phyloP scores from a whole-genome alignment of 1,140 invertebrate species.

The Chrysoperla carnea region DNA sequence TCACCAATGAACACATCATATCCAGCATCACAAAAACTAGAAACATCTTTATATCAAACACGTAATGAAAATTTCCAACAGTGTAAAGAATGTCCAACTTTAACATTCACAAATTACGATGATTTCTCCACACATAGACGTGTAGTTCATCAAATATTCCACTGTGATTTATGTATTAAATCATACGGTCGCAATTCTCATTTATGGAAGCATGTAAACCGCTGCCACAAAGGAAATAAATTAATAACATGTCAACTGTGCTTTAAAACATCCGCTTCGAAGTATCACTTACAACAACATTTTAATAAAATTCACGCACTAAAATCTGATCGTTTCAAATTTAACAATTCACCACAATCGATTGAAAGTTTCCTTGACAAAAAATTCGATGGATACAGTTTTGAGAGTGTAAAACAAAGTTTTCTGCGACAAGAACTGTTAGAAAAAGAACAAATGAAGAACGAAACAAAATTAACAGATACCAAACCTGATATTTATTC shows the following conservation, averaged over 20 bases:
- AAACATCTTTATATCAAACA: conserved; percentile 2
- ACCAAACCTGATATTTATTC: not conserved
- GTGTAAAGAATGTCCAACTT: conserved; percentile 25
- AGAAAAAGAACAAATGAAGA: conserved; percentile 4
- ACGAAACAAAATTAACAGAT: not conserved
- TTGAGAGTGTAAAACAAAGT: conserved; percentile 14
- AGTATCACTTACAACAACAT: conserved; percentile 35
- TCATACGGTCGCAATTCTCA: conserved; percentile 40
- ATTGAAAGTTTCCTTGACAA: conserved; percentile 14
- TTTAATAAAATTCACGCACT: conserved; percentile 35
- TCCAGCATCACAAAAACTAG: conserved; percentile 5
- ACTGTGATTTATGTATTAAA: conserved; percentile 42
- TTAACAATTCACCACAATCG: not conserved
- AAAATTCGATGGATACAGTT: conserved; percentile 15
- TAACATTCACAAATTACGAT: conserved; percentile 26
- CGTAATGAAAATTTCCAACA: not conserved
- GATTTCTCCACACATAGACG: conserved; percentile 34
- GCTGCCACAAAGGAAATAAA: conserved; percentile 38
- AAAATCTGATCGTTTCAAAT: conserved; percentile 12
- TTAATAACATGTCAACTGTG: conserved; percentile 39
- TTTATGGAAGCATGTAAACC: conserved; percentile 43
- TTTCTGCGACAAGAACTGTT: conserved; percentile 15
- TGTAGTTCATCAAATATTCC: conserved; percentile 31
- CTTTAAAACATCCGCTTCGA: conserved; percentile 37
- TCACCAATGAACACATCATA: conserved; percentile 3